Percentiles rank a stretch among this genome's conserved stretches.
Evolutionary conservation across 1,140 invertebrate species (phyloP).

Genomic region (Lethocerus indicus): DNA sequence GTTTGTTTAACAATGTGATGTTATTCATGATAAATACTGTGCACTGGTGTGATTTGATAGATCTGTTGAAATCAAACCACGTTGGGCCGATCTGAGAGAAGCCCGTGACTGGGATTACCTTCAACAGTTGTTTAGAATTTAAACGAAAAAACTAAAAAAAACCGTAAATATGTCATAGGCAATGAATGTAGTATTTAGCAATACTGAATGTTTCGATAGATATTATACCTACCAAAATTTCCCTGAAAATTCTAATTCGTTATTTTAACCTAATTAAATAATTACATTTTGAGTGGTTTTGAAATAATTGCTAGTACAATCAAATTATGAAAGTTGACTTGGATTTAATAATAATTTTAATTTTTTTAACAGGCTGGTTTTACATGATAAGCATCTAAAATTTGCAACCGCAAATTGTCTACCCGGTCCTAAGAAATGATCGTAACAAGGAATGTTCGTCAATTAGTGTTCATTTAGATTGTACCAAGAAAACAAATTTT

Average conservation of each 20-base stretch:
- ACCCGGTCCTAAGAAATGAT: too few species aligned
- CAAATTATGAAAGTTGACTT: neutral
- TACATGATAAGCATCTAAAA: neutral
- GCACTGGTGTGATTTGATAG: slow-evolving; percentile 10
- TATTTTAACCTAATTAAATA: neutral
- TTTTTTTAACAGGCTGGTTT: neutral
- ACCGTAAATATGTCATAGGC: neutral
- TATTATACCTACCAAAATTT: neutral
- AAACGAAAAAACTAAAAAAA: neutral
- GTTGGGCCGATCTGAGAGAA: slow-evolving; percentile 5
- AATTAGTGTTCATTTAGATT: too few species aligned
- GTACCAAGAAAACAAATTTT: too few species aligned
- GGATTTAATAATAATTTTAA: neutral
- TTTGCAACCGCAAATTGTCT: neutral
- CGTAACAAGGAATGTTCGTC: too few species aligned
- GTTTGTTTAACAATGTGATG: neutral
- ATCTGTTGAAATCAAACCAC: too few species aligned
- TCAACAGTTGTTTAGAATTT: neutral
- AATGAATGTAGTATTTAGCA: neutral
- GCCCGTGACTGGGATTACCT: neutral
- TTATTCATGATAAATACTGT: slow-evolving; percentile 2
- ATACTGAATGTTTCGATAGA: neutral
- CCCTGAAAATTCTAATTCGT: neutral
- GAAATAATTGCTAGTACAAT: slow-evolving; percentile 9
- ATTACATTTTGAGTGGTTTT: neutral